Base-by-base conservation (phyloP, 2,797 vertebrate species). In the Poeciliopsis infans region DNA sequence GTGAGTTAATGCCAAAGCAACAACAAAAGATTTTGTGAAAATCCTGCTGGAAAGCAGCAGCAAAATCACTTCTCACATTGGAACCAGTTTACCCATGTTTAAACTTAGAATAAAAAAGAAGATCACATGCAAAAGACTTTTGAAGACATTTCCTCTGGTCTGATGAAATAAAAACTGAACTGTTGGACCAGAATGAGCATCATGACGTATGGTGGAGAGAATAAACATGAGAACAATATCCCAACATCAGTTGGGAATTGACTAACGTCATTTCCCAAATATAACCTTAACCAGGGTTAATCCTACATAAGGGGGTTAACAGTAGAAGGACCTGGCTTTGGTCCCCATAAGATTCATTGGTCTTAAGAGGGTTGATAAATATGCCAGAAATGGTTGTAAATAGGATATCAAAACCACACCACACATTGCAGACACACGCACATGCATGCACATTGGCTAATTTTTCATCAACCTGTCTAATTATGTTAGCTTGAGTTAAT, bases 401-500 rank as follows among this genome's bases (percentile, higher is more conserved):
- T 55, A 55, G 1, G 23, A 51, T 23, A 10, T 53, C 49, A 25
- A 53, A 53, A 53, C 49, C 49, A 53, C 20, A 8, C 23, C 20
- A 51, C 20, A 51, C 49, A 51, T 23, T 53, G 39, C 61, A 66
- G 6, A 36, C 33, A 8, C 18, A 66, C 15, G 15, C 61, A 20
- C 15, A 39, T 33, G 43, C 39, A 43, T 25, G 0, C 68, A 46
- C 41, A 18, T 1, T 13, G 36, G 59, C 79, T 75, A 46, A 61
- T 64, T 31, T 64, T 64, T 36, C 59, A 36, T 64, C 59, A 64
- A 36, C 31, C 59, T 64, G 31, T 80, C 72, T 87, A 85, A 89
- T 87, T 82, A 81, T 28, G 59, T 89, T 82, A 72, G 75, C 39
- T 64, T 76, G 79, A 76, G 66, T 85, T 86, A 85, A 92, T 85